A percentile compares a stretch with the other conserved stretches of the same genome.
Conservation (phyloP, 2,888 invertebrate genomes). For the Drosophila peninsularis region DNA sequence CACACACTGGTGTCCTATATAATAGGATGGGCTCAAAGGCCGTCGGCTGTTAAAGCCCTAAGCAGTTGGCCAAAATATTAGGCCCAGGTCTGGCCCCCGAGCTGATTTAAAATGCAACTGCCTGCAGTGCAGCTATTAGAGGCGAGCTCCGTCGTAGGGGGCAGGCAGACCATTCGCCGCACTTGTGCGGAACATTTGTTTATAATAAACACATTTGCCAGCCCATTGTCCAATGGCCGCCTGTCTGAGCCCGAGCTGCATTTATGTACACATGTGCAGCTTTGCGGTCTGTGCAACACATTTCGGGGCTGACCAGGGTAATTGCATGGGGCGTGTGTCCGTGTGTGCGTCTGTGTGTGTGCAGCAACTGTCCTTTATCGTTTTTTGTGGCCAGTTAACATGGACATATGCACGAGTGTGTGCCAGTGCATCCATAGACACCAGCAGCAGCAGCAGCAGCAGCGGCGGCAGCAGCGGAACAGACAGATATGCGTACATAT, state of each 20-base stretch:
- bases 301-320: conserved; percentile 56
- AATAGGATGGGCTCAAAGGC: background rate
- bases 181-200: conserved; percentile 69
- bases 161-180: conserved; percentile 8
- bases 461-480: conserved; percentile 40
- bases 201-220: conserved; percentile 78
- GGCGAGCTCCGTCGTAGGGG: conserved; percentile 23
- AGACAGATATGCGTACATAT: conserved; percentile 48
- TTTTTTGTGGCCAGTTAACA: conserved; percentile 74
- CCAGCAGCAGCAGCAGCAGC: conserved; percentile 40
- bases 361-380: conserved; percentile 74
- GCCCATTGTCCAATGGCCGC: conserved; percentile 39
- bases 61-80: background rate
- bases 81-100: background rate
- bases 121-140: conserved; percentile 18
- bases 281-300: conserved; percentile 81
- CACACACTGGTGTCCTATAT: background rate
- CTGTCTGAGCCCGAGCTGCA: conserved; percentile 55
- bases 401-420: conserved; percentile 42
- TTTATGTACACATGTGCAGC: conserved; percentile 70
- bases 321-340: conserved; percentile 30
- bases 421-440: conserved; percentile 15
- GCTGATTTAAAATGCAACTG: conserved; percentile 10
- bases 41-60: background rate
- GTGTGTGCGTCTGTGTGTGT: conserved; percentile 14